phyloP scores from a whole-genome alignment of 2,888 invertebrate genomes.

The Shargacucullia verbasci region DNA sequence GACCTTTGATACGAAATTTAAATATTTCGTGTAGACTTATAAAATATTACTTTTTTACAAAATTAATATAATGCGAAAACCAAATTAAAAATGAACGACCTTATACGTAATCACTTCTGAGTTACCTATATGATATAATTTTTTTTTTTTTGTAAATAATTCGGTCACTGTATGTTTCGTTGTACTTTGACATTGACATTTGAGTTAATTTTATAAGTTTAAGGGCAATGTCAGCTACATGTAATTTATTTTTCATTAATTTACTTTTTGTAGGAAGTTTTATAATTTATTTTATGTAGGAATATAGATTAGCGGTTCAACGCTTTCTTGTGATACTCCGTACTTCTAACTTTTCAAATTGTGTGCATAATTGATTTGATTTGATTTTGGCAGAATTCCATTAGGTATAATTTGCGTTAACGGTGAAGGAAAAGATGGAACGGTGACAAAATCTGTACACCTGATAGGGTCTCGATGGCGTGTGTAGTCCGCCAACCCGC shows the following conservation, averaged over 20 bases:
- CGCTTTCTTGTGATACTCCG: too few relatives aligned
- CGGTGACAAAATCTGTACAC: too few relatives aligned
- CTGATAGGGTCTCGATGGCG: too few relatives aligned
- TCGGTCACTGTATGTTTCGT: slow-evolving; percentile 13
- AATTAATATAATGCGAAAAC: slow-evolving; percentile 4
- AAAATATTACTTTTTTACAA: background rate
- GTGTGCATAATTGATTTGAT: too few relatives aligned
- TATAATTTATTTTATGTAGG: slow-evolving; percentile 18
- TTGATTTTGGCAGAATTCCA: too few relatives aligned
- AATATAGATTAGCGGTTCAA: too few relatives aligned
- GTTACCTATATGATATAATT: slow-evolving; percentile 2
- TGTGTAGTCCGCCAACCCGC: too few relatives aligned
- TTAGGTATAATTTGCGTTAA: too few relatives aligned
- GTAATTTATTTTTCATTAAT: slow-evolving; percentile 53
- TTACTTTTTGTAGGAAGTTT: slow-evolving; percentile 28
- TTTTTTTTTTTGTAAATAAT: slow-evolving; percentile 19
- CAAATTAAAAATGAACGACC: too few relatives aligned
- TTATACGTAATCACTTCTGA: background rate
- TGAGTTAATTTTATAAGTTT: slow-evolving; percentile 44
- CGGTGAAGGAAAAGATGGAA: too few relatives aligned
- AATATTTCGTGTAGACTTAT: background rate
- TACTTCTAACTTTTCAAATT: too few relatives aligned
- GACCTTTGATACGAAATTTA: slow-evolving; percentile 32
- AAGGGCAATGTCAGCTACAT: slow-evolving; percentile 44
- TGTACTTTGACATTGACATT: slow-evolving; percentile 51